Percentiles rank a stretch among this genome's conserved stretches.
Conservation (phyloP, 2,113 vertebrate genomes). For the Empidonax traillii region DNA sequence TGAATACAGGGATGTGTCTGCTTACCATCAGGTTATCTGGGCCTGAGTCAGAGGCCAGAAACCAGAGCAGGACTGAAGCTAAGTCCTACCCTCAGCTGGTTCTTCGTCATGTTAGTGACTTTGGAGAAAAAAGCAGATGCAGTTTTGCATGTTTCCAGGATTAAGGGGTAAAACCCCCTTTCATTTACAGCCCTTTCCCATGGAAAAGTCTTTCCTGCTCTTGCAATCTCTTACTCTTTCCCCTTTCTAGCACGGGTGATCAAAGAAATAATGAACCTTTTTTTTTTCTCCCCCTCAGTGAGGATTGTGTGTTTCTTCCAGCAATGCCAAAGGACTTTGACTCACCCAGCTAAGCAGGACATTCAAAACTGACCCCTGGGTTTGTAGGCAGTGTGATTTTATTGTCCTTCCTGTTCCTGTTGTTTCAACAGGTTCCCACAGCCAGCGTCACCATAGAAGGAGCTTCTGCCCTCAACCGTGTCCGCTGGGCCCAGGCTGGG, state of each 20-base stretch:
- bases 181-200: neutral
- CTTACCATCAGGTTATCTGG: neutral
- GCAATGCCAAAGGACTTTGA: slow-evolving; percentile 1
- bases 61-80: neutral
- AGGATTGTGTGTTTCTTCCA: slow-evolving; percentile 1
- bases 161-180: neutral
- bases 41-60: neutral
- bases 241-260: slow-evolving; percentile 31
- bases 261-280: slow-evolving; percentile 50
- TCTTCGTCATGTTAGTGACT: neutral
- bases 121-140: neutral
- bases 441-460: slow-evolving; percentile 94
- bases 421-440: slow-evolving; percentile 86
- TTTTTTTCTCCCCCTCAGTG: neutral
- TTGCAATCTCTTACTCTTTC: neutral
- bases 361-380: neutral
- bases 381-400: neutral
- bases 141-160: neutral
- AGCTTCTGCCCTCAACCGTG: slow-evolving; percentile 92
- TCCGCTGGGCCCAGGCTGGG: slow-evolving; percentile 92
- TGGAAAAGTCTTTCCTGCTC: neutral
- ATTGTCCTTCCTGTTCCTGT: slow-evolving; percentile 12
- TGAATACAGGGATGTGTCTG: neutral
- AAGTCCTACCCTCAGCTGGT: neutral
- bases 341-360: neutral